Base-by-base conservation (phyloP, 2,888 invertebrate genomes). In the Ommatoiulus sabulosus region DNA sequence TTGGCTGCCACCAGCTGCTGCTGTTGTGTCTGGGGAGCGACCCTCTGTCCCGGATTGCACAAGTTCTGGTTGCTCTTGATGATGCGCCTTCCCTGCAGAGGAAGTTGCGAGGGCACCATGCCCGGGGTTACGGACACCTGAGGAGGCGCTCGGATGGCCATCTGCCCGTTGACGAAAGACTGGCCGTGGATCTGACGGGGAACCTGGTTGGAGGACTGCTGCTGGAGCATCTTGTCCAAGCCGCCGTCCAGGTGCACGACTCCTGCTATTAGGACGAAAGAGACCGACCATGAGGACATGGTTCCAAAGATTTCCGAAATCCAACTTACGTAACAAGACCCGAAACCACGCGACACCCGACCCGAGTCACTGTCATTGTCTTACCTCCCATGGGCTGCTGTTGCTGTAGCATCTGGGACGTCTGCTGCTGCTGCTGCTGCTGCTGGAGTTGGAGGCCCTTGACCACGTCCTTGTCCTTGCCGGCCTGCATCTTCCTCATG, bases 401-500 rank as follows among this genome's bases (percentile, higher is more conserved):
- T 44, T 86, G 80, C 86, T 86, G 86, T 44, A 46, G 86, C 63
- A 57, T 20, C 12, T 48, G 87, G 10, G 87, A 43, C 15, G 44
- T 3, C 7, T 87, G 88, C 57, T 84, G 87, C 20, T 80, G 85
- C n/a, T n/a, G n/a, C n/a, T n/a, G n/a, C 7, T 87, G 88, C 57
- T 84, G 87, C 20, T 80, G 85, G 35, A 80, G 44, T 48, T 84
- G 84, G 7, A 20, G n/a, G 10, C 20, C 46, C 84, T 90, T 90
- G 24, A 46, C 20, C 4, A 15, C 46, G 7, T 90, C 90, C 57
- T 89, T 94, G 91, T 97, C 96, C 92, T 97, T 97, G 91, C 97
- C 97, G 1, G 97, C 97, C 7, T 97, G 97, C 97, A 98, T 97
- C 93, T 98, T 98, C 90, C 97, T 95, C 92, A 98, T 94, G 90